phyloP scores from a whole-genome alignment of 2,113 vertebrate species.

The Cercopithecus mona region DNA sequence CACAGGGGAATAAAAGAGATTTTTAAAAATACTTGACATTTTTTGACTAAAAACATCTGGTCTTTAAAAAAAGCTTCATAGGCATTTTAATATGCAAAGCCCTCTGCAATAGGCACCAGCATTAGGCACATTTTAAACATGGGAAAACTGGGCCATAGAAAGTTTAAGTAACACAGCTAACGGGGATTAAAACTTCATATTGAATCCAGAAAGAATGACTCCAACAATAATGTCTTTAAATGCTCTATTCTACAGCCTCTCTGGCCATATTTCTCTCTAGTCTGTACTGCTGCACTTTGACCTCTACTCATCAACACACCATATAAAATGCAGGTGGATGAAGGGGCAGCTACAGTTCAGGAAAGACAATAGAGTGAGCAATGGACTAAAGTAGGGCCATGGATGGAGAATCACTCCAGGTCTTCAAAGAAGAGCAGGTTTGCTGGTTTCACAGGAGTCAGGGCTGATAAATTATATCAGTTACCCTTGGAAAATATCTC shows the following conservation, averaged over 20 bases:
- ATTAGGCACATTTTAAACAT: neutral
- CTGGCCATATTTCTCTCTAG: neutral
- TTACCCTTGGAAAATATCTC: neutral
- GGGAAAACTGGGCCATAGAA: neutral
- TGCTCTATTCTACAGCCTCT: too few species aligned
- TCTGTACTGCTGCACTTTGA: neutral
- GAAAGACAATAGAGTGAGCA: neutral
- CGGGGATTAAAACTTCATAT: neutral
- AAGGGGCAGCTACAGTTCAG: neutral
- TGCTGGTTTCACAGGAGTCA: neutral
- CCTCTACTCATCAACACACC: neutral
- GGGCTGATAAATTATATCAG: neutral
- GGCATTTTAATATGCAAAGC: neutral
- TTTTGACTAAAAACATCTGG: constrained; percentile 87
- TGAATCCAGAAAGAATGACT: neutral
- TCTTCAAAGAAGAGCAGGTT: neutral
- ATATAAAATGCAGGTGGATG: neutral
- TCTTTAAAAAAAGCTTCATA: neutral
- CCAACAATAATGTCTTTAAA: neutral
- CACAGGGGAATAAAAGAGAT: constrained; percentile 87
- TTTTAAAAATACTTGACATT: constrained; percentile 84
- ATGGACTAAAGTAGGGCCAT: neutral
- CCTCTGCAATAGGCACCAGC: neutral
- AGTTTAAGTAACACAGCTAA: neutral
- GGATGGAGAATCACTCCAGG: too few species aligned